Conservation (phyloP, 2,888 invertebrate genomes). For the Sturmia bella region DNA sequence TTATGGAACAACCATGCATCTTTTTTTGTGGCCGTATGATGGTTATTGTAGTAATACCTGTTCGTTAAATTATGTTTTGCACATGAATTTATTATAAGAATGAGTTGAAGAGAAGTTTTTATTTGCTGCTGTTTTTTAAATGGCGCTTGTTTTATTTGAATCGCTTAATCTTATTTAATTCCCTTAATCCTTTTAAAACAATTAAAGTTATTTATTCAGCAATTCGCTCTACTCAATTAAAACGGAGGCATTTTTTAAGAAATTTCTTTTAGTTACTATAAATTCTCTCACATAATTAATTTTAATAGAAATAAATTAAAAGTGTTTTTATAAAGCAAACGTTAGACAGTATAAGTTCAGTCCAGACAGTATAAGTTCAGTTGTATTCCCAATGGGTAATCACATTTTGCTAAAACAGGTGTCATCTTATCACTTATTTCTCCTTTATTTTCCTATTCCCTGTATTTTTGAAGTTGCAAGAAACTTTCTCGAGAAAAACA, state of each 20-base stretch:
- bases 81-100: conserved; percentile 45
- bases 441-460: no score
- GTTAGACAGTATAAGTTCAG: no score
- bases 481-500: no score
- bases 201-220: conserved; percentile 47
- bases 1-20: conserved; percentile 14
- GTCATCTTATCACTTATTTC: no score
- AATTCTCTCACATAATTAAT: neutral
- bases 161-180: neutral
- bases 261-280: neutral
- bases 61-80: conserved; percentile 37
- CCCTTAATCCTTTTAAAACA: conserved; percentile 31
- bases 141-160: conserved; percentile 25
- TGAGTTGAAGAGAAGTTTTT: conserved; percentile 34
- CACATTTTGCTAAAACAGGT: no score
- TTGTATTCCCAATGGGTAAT: no score
- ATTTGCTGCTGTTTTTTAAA: conserved; percentile 2
- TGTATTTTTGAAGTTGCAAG: no score
- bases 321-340: no score
- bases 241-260: neutral
- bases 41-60: neutral
- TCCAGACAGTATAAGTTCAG: no score
- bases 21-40: neutral
- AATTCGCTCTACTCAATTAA: conserved; percentile 11
- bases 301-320: no score